Base-by-base conservation (phyloP, 2,888 invertebrate genomes). In the Exocentrus adspersus region DNA sequence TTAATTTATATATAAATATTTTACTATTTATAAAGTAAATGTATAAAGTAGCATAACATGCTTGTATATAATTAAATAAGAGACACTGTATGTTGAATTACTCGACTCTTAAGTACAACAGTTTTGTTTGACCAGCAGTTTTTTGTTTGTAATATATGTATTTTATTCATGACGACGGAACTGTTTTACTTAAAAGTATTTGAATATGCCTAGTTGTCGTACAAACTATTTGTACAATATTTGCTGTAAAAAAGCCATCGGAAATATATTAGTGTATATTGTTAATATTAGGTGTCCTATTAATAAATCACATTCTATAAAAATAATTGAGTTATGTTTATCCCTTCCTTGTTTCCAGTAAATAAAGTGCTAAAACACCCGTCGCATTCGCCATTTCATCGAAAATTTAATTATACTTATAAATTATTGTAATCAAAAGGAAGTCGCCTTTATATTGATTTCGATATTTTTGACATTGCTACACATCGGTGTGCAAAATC, bases 201-300 rank as follows among this genome's bases (percentile, higher is more conserved):
- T 32, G 61, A 51, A 59, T 54, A 68, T 68, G 69, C 71, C 68
- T 69, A 73, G 69, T 59, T 72, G 68, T 72, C 72, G 72, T 73
- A 73, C 72, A 74, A 74, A 72, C 59, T 65, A 69, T 68, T 68
- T 77, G 77, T 77, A 78, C 77, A 77, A 72, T 66, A 72, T 72
- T 75, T 72, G 76, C 75, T 78, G 78, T 78, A 75, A 73, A 77
- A 73, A 72, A 72, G 57, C 77, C 77, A 76, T 77, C 75, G 75
- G 72, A 74, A 58, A 72, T 74, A 75, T 76, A 77, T 78, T 79
- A 79, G 77, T 81, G 80, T 81, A 80, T 78, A 81, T 81, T 81
- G 79, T 80, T 80, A 80, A 77, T 76, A 79, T 76, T 81, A 80
- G 79, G 76, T 81, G 80, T 81, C 78, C 75, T 73, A 75, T 73